These are phyloP conservation scores for Ceratitis capitata DNA, from an alignment of 1,140 invertebrate species.

Conservation along the genomic window DNA sequence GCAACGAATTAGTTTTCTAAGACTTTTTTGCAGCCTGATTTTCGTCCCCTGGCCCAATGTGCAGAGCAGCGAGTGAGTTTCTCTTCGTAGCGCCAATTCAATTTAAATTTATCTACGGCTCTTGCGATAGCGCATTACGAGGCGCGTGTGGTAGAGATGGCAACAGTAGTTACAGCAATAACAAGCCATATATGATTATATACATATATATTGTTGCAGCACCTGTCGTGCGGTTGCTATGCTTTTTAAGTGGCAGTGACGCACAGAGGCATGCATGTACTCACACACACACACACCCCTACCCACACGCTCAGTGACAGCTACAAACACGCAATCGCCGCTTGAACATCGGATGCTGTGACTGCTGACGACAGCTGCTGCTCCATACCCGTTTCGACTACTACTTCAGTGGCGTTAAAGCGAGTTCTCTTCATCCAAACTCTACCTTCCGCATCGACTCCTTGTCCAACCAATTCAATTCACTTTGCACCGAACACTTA, in stretches of 20 bases:
- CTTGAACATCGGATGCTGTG: not conserved
- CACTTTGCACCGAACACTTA: not conserved
- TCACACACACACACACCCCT: not conserved
- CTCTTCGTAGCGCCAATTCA: conserved; percentile 38
- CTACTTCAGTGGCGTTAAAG: conserved; percentile 2
- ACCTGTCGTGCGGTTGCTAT: conserved; percentile 26
- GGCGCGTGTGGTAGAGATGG: not conserved
- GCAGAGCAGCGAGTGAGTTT: not conserved
- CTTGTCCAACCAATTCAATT: conserved; percentile 10
- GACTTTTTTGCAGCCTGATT: no score
- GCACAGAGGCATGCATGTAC: not conserved
- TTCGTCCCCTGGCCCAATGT: no score
- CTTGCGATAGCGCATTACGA: not conserved
- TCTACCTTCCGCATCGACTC: not conserved
- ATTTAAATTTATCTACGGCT: conserved; percentile 41
- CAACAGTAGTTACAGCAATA: not conserved
- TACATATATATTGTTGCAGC: not conserved
- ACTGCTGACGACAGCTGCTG: conserved; percentile 27
- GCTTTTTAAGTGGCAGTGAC: conserved; percentile 28
- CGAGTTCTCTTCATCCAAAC: not conserved
- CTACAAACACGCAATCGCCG: not conserved
- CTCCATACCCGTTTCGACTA: not conserved
- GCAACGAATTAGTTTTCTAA: no score
- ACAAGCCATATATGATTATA: not conserved
- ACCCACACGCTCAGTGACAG: not conserved